These are phyloP conservation scores for Pedetes capensis DNA, from an alignment of 2,113 vertebrate species.

Conservation along the genomic window DNA sequence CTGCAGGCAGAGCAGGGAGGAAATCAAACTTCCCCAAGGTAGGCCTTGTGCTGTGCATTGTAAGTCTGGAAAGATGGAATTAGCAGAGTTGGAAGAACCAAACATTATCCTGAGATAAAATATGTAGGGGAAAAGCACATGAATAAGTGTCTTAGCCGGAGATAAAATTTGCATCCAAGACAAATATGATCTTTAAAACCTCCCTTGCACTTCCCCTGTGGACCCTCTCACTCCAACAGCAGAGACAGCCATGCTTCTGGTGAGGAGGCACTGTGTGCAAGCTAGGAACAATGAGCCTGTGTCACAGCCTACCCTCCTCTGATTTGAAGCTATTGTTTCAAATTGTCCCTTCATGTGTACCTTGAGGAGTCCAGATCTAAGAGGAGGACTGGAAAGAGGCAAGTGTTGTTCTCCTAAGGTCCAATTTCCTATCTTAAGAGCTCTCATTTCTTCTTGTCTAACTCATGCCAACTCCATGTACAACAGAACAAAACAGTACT, in stretches of 20 bases:
- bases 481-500: no score
- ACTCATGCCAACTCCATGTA: no score
- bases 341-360: background rate
- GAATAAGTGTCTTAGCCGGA: background rate
- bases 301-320: no score
- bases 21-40: background rate
- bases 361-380: background rate
- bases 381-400: background rate
- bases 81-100: background rate
- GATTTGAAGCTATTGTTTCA: background rate
- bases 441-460: background rate
- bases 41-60: no score
- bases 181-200: background rate
- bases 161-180: background rate
- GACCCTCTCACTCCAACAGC: rapidly evolving
- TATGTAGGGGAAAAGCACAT: background rate
- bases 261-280: background rate
- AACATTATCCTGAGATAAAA: background rate
- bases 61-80: background rate
- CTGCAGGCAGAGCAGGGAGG: background rate
- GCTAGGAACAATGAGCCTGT: background rate
- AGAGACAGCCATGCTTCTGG: no score
- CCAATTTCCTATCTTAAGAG: background rate
- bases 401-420: background rate
- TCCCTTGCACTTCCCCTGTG: background rate